These are phyloP conservation scores for Malthinus seriepunctatus DNA, from an alignment of 2,888 invertebrate genomes.

Conservation along the genomic window DNA sequence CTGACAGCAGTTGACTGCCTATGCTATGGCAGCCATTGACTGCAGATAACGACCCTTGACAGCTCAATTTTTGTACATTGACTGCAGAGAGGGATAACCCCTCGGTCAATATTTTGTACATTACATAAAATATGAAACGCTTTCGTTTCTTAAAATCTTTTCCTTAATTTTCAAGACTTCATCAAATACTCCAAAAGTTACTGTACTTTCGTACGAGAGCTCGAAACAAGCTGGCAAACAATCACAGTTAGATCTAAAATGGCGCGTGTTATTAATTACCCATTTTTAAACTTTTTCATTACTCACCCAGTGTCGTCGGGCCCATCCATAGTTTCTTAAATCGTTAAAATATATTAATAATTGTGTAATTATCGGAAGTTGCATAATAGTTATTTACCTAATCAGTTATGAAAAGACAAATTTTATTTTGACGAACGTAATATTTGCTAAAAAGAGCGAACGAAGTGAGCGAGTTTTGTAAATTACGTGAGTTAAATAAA, in stretches of 20 bases:
- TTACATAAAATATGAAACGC: constrained; percentile 40
- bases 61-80: no score
- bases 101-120: constrained; percentile 12
- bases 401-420: no score
- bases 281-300: neutral
- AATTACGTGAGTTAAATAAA: no score
- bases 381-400: no score
- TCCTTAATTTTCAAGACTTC: constrained; percentile 31
- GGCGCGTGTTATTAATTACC: constrained; percentile 17
- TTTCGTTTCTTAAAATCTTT: constrained; percentile 32
- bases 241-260: constrained; percentile 42
- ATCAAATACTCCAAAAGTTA: constrained; percentile 39
- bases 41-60: no score
- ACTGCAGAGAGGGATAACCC: no score
- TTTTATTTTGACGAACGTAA: no score
- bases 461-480: no score
- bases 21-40: no score
- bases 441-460: no score
- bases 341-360: neutral
- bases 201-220: constrained; percentile 63
- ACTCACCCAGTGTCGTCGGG: constrained; percentile 8
- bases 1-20: no score
- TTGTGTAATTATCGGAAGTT: no score
- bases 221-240: constrained; percentile 81
- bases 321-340: constrained; percentile 19